phyloP scores from a whole-genome alignment of 2,113 vertebrate genomes.

The Stigmatopora nigra region DNA sequence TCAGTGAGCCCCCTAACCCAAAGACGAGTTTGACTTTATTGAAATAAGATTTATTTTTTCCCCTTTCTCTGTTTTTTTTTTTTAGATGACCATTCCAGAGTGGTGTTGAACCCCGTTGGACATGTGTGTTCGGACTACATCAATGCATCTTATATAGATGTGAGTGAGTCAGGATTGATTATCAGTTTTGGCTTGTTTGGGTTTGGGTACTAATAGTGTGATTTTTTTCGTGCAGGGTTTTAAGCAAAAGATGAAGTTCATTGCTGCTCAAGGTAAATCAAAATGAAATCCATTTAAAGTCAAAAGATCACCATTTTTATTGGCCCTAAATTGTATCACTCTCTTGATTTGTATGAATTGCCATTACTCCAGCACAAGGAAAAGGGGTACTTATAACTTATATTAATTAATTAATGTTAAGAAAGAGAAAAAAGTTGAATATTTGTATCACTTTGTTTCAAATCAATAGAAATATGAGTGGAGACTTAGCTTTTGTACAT shows the following conservation, averaged over 20 bases:
- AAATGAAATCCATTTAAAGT: background rate
- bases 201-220: background rate
- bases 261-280: slow-evolving; percentile 63
- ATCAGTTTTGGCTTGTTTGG: background rate
- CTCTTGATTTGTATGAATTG: too few relatives aligned
- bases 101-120: slow-evolving; percentile 76
- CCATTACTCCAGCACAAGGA: too few relatives aligned
- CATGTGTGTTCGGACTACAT: slow-evolving; percentile 81
- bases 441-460: too few relatives aligned
- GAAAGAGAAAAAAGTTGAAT: too few relatives aligned
- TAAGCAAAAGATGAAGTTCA: slow-evolving; percentile 64
- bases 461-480: too few relatives aligned
- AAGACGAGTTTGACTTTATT: slow-evolving; percentile 27
- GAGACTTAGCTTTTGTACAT: too few relatives aligned
- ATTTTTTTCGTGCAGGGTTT: slow-evolving; percentile 43
- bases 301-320: background rate
- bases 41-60: slow-evolving; percentile 11
- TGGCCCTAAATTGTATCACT: background rate
- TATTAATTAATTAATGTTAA: too few relatives aligned
- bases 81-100: slow-evolving; percentile 86
- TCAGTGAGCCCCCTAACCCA: slow-evolving; percentile 65
- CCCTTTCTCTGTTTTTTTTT: slow-evolving; percentile 23
- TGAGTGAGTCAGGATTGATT: slow-evolving; percentile 70
- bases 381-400: too few relatives aligned
- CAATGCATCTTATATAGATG: slow-evolving; percentile 90